Evolutionary conservation across 2,797 vertebrate genomes (phyloP).

Genomic region (Micromesistius poutassou): DNA sequence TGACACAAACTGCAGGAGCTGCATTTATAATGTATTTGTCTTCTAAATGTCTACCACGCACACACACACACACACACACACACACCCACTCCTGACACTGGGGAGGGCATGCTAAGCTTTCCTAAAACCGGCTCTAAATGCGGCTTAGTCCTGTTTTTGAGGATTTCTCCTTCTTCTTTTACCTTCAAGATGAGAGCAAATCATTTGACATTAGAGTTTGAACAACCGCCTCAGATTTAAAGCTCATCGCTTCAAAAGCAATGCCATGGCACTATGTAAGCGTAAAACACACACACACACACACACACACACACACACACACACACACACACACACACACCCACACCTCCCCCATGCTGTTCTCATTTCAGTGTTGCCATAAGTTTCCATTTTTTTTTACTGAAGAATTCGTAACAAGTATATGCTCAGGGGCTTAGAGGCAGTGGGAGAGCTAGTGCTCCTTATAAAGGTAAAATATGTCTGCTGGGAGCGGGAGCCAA

Average conservation of each 20-base stretch:
- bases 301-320: slow-evolving; percentile 6
- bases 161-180: slow-evolving; percentile 15
- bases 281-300: slow-evolving; percentile 10
- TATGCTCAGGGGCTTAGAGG: slow-evolving; percentile 41
- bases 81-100: slow-evolving; percentile 17
- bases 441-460: slow-evolving; percentile 50
- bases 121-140: slow-evolving; percentile 48
- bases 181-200: slow-evolving; percentile 22
- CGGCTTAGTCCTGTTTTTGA: slow-evolving; percentile 17
- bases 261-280: slow-evolving; percentile 41
- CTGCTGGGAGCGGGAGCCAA: slow-evolving; percentile 45
- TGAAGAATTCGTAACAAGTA: slow-evolving; percentile 44
- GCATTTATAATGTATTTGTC: slow-evolving; percentile 55
- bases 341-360: slow-evolving; percentile 12
- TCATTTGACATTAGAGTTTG: slow-evolving; percentile 51
- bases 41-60: slow-evolving; percentile 27
- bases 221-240: slow-evolving; percentile 35
- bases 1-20: slow-evolving; percentile 42
- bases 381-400: slow-evolving; percentile 41
- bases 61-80: background rate
- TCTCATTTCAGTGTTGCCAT: slow-evolving; percentile 31
- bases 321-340: slow-evolving; percentile 10
- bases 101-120: slow-evolving; percentile 31
- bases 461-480: slow-evolving; percentile 79
- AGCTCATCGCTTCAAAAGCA: slow-evolving; percentile 32